Conservation (phyloP, 2,888 invertebrate genomes). For the Embidobia sp. region DNA sequence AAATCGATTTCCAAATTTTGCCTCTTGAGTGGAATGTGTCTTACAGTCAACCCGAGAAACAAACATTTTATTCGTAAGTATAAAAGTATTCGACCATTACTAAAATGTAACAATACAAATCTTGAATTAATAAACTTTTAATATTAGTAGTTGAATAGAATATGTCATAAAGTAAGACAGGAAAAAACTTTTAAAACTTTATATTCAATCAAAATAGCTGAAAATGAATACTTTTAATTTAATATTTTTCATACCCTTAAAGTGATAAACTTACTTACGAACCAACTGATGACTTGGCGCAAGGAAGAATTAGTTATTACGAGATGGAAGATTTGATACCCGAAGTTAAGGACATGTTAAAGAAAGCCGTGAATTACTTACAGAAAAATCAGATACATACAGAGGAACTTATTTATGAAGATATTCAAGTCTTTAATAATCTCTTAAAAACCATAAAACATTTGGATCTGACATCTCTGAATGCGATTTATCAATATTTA, state of each 20-base stretch:
- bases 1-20: constrained; percentile 59
- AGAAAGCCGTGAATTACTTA: constrained; percentile 76
- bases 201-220: too few relatives aligned
- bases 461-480: constrained; percentile 75
- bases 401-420: constrained; percentile 74
- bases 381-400: constrained; percentile 76
- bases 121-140: too few relatives aligned
- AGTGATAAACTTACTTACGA: too few relatives aligned
- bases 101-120: too few relatives aligned
- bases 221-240: too few relatives aligned
- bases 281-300: constrained; percentile 75
- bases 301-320: too few relatives aligned
- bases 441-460: constrained; percentile 74
- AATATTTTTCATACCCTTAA: too few relatives aligned
- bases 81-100: too few relatives aligned
- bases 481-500: constrained; percentile 70
- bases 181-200: too few relatives aligned
- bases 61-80: too few relatives aligned
- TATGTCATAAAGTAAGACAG: too few relatives aligned
- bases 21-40: constrained; percentile 70
- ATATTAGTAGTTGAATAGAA: too few relatives aligned
- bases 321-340: constrained; percentile 69
- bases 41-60: constrained; percentile 69
- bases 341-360: constrained; percentile 74
- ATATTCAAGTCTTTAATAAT: constrained; percentile 77